phyloP scores from a whole-genome alignment of 2,113 vertebrate genomes.

The Ascaphus truei region DNA sequence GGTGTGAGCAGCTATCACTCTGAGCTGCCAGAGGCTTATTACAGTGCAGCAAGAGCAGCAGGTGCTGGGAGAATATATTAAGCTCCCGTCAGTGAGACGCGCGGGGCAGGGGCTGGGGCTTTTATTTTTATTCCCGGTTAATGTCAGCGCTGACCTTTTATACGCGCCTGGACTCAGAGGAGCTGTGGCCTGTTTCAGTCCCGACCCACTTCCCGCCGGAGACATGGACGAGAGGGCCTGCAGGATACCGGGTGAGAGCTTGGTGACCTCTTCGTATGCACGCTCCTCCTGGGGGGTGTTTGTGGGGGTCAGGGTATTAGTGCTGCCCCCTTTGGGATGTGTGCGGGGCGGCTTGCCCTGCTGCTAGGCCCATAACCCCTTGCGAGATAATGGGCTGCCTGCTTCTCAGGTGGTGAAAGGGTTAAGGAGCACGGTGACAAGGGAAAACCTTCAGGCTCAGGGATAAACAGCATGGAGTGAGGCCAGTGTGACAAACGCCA shows the following conservation, averaged over 20 bases:
- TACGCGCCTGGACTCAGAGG: neutral
- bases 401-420: no score
- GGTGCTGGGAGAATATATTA: conserved; percentile 24
- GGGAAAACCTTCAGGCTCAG: no score
- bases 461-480: no score
- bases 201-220: neutral
- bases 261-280: no score
- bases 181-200: neutral
- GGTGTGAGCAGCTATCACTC: neutral
- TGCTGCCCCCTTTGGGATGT: no score
- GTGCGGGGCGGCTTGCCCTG: no score
- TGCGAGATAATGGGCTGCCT: no score
- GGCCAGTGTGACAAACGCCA: no score
- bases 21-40: conserved; percentile 25
- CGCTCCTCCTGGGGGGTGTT: no score
- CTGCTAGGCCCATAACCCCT: no score
- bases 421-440: no score
- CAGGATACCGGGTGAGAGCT: neutral
- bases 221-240: neutral
- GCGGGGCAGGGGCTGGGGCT: conserved; percentile 18
- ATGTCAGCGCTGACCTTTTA: conserved; percentile 8
- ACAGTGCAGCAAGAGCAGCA: conserved; percentile 20
- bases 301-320: no score
- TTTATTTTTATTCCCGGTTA: conserved; percentile 24
- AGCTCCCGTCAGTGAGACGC: conserved; percentile 20